Evolutionary conservation across 2,888 invertebrate species (phyloP), one percentile per base, ranked within the genome.

Genomic region (Luffia ferchaultella): DNA sequence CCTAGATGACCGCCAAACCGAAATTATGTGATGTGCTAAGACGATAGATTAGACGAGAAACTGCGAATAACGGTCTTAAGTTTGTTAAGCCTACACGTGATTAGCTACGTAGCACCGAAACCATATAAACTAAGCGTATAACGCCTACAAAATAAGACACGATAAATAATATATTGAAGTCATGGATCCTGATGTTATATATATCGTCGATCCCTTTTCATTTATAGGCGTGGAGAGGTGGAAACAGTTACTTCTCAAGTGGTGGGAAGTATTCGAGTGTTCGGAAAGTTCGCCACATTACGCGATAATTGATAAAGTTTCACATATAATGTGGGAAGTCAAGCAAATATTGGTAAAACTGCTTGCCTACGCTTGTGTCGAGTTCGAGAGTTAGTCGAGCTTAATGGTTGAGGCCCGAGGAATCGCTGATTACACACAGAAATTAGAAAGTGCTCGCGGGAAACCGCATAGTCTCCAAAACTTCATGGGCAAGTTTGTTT

Each of bases 221-320:
- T 19, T 49, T 49, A 43, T 49, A 43, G 43, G 18, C 44, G 49
- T 16, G 41, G 48, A 48, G 3, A 30, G 30, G 42, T 48, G 16
- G 42, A 20, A 16, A 43, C 49, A 17, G 20, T 18, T 20, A n/a
- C 43, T 41, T 40, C 40, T 43, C 49, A 61, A 62, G 62, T 64
- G 61, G 61, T 63, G 61, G 66, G 61, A 73, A 74, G 69, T 72
- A 69, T 70, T 70, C 58, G 61, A 50, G 51, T 59, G 63, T 59
- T 59, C 56, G 62, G 63, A 62, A 76, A 74, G 65, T 74, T 70
- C 55, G 57, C 64, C 67, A 67, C 70, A 71, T 74, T 71, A 73
- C 70, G 66, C 70, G 72, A 74, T 79, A 79, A 79, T 79, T 79
- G 76, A 77, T 75, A 77, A 64, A 65, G 64, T 65, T 65, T 56